Evolutionary conservation across 2,888 invertebrate genomes (phyloP).

Genomic region (Tetrapedia diversipes): DNA sequence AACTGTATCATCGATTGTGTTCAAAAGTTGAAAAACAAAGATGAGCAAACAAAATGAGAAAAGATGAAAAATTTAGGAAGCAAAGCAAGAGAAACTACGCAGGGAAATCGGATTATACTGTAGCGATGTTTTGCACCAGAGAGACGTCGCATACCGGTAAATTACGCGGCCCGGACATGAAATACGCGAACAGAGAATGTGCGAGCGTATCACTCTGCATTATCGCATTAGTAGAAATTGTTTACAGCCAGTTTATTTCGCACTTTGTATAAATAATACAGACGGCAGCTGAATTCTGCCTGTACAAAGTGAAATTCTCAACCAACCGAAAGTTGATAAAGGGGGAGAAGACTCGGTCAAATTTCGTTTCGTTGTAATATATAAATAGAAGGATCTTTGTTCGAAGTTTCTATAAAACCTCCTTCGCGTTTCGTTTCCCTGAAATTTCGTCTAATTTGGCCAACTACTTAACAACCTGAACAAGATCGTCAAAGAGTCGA

Average conservation of each 20-base stretch:
- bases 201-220: not conserved
- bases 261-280: constrained; percentile 11
- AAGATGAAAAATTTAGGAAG: not conserved
- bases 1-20: too few species aligned
- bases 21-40: not conserved
- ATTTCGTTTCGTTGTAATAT: not conserved
- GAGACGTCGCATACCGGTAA: constrained; percentile 3
- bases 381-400: not conserved
- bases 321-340: not conserved
- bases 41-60: too few species aligned
- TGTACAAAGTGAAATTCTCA: not conserved
- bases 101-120: constrained; percentile 10
- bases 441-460: not conserved
- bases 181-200: constrained; percentile 8
- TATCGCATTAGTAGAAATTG: not conserved
- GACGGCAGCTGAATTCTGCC: not conserved
- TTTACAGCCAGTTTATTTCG: not conserved
- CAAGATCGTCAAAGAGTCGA: not conserved
- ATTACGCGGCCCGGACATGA: constrained; percentile 27
- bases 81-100: not conserved
- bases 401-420: not conserved
- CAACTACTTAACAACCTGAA: not conserved
- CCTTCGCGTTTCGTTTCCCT: not conserved
- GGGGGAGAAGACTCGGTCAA: not conserved
- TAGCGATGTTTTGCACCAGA: not conserved